Evolutionary conservation across 2,888 invertebrate genomes (phyloP), one percentile per base, ranked within the genome.

Genomic region (Dolichomitus sp.): DNA sequence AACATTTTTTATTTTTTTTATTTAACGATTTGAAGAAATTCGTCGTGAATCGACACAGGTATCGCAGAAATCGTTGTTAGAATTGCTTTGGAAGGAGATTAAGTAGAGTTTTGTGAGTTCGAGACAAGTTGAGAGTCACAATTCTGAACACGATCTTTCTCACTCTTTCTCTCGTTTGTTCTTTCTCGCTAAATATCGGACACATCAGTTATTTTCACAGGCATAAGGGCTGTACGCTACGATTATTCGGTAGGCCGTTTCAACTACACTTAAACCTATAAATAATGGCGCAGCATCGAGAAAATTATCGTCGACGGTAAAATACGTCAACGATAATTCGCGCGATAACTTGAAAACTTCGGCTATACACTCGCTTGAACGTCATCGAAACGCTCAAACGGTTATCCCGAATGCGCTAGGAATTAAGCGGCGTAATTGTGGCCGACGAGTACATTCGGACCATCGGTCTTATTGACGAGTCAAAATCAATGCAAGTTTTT

Each of bases 221-320:
- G 63, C 54, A 80, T 57, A 68, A 81, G 52, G 40, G 68, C 61
- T 30, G 11, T 80, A 54, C 84, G 81, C 85, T 88, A 88, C 83
- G 79, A 86, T 85, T 87, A 85, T 84, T 85, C 79, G 80, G 86
- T 87, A 88, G 88, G 88, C 88, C 88, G 88, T 88, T 87, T 85
- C 73, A 85, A 87, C 87, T 88, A 87, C 87, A 86, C 79, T 87
- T 87, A 87, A 63, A 77, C 74, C 48, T 73, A 75, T 83, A 61
- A 42, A 65, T 37, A 37, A 65, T 75, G 54, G 45, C 52, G 42
- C 72, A 52, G 37, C 33, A 81, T 52, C 70, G 11, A 66, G 66
- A 45, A 9, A 54, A 77, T 70, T 48, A 48, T 54, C 12, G 30
- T 23, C 23, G 45, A 50, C 9, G 5, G 66, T 66, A 12, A 54